Base-by-base conservation (phyloP, 2,113 vertebrate species). In the Rhabdomys dilectus region DNA sequence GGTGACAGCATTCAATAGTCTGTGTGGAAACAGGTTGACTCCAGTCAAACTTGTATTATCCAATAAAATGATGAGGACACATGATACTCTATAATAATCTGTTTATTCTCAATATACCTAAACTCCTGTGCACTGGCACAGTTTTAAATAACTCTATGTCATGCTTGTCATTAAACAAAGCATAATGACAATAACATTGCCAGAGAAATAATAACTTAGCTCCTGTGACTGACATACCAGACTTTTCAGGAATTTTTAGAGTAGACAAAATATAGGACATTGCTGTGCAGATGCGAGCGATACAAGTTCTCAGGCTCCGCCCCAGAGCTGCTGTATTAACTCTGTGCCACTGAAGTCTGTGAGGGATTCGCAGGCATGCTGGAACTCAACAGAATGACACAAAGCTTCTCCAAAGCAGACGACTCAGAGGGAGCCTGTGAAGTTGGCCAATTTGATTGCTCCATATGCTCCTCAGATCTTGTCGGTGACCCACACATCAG, bases 1-100 rank as follows among this genome's bases (percentile, higher is more conserved):
- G 66, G 87, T 31, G 19, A 31, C 4, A 72, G 13, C 26, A 45
- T 26, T 84, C 42, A 34, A 73, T 75, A 62, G 5, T 31, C 26
- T 62, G 45, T 39, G 51, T 87, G 8, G 17, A 92, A 91, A 2
- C 48, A 89, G 53, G 45, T 8, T 94, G 45, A 70, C 16, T 53
- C n/a, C 22, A 91, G 26, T 72, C 64, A 95, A 80, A 92, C 29
- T 60, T 45, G 7, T n/a, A 87, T 53, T 93, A 96, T 87, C 76
- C 73, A 66, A 42, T 91, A 48, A 95, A 86, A 91, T 82, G 29
- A 45, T 36, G 24, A 92, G 4, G 22, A 89, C n/a, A 77, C 89
- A 93, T 39, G 34, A 53, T 73, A 17, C 66, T 94, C 48, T 34
- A 51, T 51, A 26, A 26, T 85, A 70, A 7, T 81, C 60, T 90